Evolutionary conservation across 2,888 invertebrate species (phyloP).

Genomic region (Plutella xylostella): DNA sequence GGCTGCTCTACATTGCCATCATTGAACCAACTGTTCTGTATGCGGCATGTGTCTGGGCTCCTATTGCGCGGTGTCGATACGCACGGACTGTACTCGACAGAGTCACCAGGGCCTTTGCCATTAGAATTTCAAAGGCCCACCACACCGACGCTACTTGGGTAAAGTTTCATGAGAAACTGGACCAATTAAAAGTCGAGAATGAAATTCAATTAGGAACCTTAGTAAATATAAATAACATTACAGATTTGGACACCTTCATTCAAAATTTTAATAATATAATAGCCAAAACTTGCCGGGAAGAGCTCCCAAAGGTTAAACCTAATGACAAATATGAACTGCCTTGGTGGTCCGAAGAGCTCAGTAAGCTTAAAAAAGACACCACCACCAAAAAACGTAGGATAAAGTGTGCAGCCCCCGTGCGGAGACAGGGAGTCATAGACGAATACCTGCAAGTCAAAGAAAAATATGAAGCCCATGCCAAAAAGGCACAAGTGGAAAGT

Average conservation of each 20-base stretch:
- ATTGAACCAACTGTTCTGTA: no score
- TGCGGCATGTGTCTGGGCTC: no score
- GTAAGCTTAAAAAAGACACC: background rate
- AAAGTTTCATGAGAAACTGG: no score
- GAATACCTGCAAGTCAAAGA: constrained; percentile 3
- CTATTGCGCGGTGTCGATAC: no score
- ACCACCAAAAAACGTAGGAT: constrained; percentile 5
- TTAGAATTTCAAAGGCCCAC: no score
- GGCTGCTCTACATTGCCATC: no score
- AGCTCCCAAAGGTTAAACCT: background rate
- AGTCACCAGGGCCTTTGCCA: no score
- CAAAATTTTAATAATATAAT: background rate
- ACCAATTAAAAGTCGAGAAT: no score
- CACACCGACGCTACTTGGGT: constrained; percentile 7
- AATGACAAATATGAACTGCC: background rate
- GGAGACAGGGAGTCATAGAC: background rate
- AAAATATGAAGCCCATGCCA: background rate
- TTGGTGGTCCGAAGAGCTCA: constrained; percentile 8
- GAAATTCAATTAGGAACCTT: background rate
- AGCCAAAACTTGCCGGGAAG: background rate
- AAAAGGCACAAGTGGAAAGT: background rate
- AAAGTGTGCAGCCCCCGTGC: background rate
- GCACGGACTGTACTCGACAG: no score
- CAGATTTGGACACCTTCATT: background rate
- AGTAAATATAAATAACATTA: background rate